phyloP scores from a whole-genome alignment of 2,113 vertebrate genomes.

The Eudyptes chrysolophus region DNA sequence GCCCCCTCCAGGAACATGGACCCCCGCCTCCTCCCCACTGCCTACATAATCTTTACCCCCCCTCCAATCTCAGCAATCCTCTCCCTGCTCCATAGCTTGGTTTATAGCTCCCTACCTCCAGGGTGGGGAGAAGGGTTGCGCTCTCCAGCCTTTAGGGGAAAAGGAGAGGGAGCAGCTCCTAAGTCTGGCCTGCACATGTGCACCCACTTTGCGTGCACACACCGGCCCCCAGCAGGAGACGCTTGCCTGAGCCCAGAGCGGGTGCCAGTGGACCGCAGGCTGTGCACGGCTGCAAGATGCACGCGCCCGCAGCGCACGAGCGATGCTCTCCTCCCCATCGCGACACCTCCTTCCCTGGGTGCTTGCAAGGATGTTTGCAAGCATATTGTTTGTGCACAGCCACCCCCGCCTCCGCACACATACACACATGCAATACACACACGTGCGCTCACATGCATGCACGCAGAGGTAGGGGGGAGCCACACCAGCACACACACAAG shows the following conservation, averaged over 20 bases:
- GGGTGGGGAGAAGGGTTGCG: neutral
- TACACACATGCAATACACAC: neutral
- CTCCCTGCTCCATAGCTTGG: neutral
- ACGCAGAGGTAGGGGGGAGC: neutral
- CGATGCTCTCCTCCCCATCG: neutral
- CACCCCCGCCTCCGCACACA: neutral
- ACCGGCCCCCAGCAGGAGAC: neutral
- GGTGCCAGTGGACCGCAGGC: neutral
- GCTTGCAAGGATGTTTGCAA: neutral
- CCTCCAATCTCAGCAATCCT: neutral
- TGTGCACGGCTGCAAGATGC: neutral
- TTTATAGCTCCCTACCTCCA: neutral
- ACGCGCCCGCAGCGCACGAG: neutral
- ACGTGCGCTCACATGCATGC: neutral
- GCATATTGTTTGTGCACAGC: neutral
- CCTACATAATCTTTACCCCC: neutral
- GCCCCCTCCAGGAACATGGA: neutral
- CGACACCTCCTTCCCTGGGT: neutral
- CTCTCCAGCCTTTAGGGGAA: neutral
- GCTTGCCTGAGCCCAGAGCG: neutral
- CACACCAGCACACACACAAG: neutral
- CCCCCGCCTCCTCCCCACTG: neutral
- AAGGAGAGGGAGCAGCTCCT: neutral
- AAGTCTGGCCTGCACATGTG: neutral
- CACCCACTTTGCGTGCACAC: neutral